phyloP scores from a whole-genome alignment of 92 coral and sea anemone genomes.

The Epizoanthus rinbou region DNA sequence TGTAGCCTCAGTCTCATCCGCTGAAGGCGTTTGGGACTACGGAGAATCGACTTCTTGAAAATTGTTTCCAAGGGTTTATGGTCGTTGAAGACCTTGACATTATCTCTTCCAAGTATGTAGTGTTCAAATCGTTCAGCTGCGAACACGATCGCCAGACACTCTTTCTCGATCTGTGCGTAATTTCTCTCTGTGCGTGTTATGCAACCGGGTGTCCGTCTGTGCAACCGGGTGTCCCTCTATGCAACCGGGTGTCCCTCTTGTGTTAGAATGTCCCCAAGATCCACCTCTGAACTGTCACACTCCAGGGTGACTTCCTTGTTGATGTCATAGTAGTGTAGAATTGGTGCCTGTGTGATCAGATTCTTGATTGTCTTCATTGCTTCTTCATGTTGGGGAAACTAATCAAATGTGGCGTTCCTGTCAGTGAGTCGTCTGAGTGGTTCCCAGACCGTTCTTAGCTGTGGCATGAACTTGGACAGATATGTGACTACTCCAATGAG shows the following conservation, averaged over 20 bases:
- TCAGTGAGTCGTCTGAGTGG: slow-evolving; percentile 65
- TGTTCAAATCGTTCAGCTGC: slow-evolving; percentile 60
- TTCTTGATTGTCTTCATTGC: slow-evolving; percentile 50
- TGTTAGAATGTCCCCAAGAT: slow-evolving; percentile 58
- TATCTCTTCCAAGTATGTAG: slow-evolving; percentile 49
- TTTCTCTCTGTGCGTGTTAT: slow-evolving; percentile 50
- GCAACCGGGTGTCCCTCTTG: slow-evolving; percentile 74
- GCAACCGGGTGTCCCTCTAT: slow-evolving; percentile 70
- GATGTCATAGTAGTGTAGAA: slow-evolving; percentile 53
- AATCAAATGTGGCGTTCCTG: slow-evolving; percentile 49
- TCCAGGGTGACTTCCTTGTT: slow-evolving; percentile 53
- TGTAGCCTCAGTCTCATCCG: slow-evolving; percentile 18
- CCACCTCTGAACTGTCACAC: slow-evolving; percentile 61
- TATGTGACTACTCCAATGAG: slow-evolving; percentile 55
- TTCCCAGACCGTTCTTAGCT: slow-evolving; percentile 50
- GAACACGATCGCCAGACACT: slow-evolving; percentile 61
- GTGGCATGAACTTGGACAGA: slow-evolving; percentile 60
- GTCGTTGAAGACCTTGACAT: slow-evolving; percentile 33
- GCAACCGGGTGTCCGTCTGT: slow-evolving; percentile 69
- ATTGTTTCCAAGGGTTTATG: slow-evolving; percentile 52
- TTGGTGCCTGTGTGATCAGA: slow-evolving; percentile 55
- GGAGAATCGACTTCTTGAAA: slow-evolving; percentile 54
- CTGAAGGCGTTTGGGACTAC: slow-evolving; percentile 57
- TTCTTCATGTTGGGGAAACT: slow-evolving; percentile 62
- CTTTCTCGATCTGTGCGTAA: slow-evolving; percentile 63